Conservation (phyloP, 2,113 vertebrate species). For the Archilochus colubris region DNA sequence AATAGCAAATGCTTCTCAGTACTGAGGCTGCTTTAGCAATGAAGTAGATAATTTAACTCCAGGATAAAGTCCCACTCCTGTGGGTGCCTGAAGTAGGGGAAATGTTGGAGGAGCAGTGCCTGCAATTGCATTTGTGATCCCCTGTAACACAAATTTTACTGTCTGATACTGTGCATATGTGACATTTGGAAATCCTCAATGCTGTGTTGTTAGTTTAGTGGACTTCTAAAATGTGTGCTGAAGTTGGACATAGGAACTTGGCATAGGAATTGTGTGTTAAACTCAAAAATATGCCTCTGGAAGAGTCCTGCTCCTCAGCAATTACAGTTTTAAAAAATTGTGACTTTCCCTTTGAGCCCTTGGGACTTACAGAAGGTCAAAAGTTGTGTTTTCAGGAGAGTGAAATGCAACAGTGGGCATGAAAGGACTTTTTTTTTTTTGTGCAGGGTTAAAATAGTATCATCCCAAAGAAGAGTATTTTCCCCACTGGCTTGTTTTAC, state of each 20-base stretch:
- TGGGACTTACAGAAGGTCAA: background rate
- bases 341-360: background rate
- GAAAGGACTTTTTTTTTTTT: background rate
- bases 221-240: background rate
- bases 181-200: background rate
- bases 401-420: background rate
- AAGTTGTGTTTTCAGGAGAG: background rate
- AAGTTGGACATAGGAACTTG: background rate
- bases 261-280: background rate
- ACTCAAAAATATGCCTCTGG: background rate
- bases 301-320: background rate
- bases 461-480: background rate
- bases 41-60: background rate
- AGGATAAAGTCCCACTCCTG: background rate
- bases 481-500: background rate
- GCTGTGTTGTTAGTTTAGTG: background rate
- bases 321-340: background rate
- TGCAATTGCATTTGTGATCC: background rate
- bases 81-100: background rate
- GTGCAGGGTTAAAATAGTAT: background rate
- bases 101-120: background rate
- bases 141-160: background rate
- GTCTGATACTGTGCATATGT: background rate
- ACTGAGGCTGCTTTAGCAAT: background rate
- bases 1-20: background rate